Percentiles rank a stretch among this genome's conserved stretches.
Evolutionary conservation across 2,888 invertebrate species (phyloP).

Genomic region (Melieria omissa): DNA sequence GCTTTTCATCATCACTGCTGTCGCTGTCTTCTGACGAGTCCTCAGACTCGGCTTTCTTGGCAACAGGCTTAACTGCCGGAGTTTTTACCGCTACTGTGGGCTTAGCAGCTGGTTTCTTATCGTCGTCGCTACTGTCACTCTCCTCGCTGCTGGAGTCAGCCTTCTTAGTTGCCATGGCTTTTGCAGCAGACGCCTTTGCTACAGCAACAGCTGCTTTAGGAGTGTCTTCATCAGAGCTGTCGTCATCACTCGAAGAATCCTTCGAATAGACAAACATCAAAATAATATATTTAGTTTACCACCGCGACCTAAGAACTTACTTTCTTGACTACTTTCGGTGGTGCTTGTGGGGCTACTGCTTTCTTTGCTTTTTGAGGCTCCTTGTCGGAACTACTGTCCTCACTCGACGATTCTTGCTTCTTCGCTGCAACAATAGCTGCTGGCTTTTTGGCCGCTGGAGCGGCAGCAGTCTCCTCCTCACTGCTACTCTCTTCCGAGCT

Average conservation of each 20-base stretch:
- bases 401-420: conserved; percentile 56
- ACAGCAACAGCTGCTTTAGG: conserved; percentile 43
- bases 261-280: background rate
- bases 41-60: conserved; percentile 31
- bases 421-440: conserved; percentile 31
- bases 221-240: conserved; percentile 41
- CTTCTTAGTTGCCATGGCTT: conserved; percentile 38
- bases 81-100: conserved; percentile 42
- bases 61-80: conserved; percentile 31
- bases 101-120: conserved; percentile 45
- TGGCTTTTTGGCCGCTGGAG: conserved; percentile 20
- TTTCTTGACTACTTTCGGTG: conserved; percentile 20
- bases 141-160: conserved; percentile 25
- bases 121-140: conserved; percentile 51
- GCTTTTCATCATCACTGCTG: conserved; percentile 37
- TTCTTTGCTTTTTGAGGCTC: conserved; percentile 48
- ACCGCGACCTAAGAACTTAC: background rate
- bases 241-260: conserved; percentile 45
- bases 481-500: conserved; percentile 46
- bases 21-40: conserved; percentile 42
- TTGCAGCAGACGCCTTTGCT: conserved; percentile 40
- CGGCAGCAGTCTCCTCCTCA: conserved; percentile 40
- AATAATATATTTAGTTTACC: background rate
- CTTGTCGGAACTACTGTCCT: conserved; percentile 65
- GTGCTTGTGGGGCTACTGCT: conserved; percentile 42